Evolutionary conservation across 1,140 invertebrate species (phyloP), one percentile per base, ranked within the genome.

Genomic region (Vollenhovia emeryi): DNA sequence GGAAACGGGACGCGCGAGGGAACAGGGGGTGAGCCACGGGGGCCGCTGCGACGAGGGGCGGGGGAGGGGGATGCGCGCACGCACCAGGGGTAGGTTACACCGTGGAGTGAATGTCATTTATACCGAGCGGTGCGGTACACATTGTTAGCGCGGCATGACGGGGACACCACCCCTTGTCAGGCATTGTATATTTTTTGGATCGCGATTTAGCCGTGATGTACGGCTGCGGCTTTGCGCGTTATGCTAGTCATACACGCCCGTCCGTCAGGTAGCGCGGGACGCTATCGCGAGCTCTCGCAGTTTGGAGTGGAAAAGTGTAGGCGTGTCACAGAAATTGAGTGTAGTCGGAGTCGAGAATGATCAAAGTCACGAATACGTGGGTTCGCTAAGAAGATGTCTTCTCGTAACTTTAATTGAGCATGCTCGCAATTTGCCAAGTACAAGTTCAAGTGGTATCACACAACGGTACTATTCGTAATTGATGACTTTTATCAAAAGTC

Each of bases 161-260:
- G 78, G 84, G 85, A 85, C 84, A 89, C 88, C 86, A 89, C 84
- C 90, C 89, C 92, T 73, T 93, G 93, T 93, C 93, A 91, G 92
- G 80, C 86, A 92, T 94, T 94, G 94, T 94, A 94, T 94, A 94
- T 94, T 94, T 94, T 94, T 94, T 94, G 93, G 94, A 94, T 94
- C 93, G 93, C 93, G 93, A 94, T 94, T 93, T 93, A 94, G 93
- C 91, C 75, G 92, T 95, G 94, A 94, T 94, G 93, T 94, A 94
- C 92, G 94, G 90, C 91, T 85, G 87, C 89, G 92, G 93, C 93
- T 94, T 94, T 94, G 82, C 91, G 84, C 90, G 90, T 91, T 91
- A 91, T 91, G 89, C 83, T 89, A 86, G 87, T 90, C 91, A 89
- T 88, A 90, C 91, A 90, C 90, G 89, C 88, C 85, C 85, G 91